These are phyloP conservation scores for Cyrtorhinus lividipennis DNA, from an alignment of 1,140 invertebrate genomes.

Conservation along the genomic window DNA sequence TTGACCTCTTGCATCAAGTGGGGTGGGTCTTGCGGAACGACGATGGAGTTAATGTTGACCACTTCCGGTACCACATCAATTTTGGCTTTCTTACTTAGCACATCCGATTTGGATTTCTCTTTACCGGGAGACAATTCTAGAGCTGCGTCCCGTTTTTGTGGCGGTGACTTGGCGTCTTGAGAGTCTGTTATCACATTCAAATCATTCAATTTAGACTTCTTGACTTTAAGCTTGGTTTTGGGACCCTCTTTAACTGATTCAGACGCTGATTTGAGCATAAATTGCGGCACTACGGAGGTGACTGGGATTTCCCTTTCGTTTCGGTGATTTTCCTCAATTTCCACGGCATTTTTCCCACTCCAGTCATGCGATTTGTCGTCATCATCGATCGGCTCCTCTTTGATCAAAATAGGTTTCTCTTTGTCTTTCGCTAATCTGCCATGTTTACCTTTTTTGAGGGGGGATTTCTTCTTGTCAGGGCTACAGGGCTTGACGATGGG, in stretches of 20 bases:
- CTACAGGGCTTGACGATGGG: not conserved
- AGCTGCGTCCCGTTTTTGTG: not conserved
- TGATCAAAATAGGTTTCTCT: not conserved
- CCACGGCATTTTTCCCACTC: not conserved
- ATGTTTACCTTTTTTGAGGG: not conserved
- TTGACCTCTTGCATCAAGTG: not conserved
- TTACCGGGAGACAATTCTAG: not conserved
- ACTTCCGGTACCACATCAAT: not conserved
- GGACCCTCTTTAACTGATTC: not conserved
- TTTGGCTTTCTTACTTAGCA: not conserved
- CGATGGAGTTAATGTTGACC: not conserved
- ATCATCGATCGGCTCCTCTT: not conserved
- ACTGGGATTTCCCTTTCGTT: conserved; percentile 1
- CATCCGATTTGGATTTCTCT: not conserved
- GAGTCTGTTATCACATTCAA: not conserved
- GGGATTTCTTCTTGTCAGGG: conserved; percentile 1
- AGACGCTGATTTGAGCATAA: not conserved
- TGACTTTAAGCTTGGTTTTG: not conserved
- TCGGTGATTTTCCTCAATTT: not conserved
- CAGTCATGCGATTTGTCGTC: not conserved
- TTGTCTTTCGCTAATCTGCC: not conserved
- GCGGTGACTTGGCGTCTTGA: not conserved
- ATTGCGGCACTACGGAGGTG: not conserved
- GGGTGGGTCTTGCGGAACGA: not conserved
- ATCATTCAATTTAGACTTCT: not conserved